Conservation (phyloP, 2,888 invertebrate genomes). For the Autographa pulchrina region DNA sequence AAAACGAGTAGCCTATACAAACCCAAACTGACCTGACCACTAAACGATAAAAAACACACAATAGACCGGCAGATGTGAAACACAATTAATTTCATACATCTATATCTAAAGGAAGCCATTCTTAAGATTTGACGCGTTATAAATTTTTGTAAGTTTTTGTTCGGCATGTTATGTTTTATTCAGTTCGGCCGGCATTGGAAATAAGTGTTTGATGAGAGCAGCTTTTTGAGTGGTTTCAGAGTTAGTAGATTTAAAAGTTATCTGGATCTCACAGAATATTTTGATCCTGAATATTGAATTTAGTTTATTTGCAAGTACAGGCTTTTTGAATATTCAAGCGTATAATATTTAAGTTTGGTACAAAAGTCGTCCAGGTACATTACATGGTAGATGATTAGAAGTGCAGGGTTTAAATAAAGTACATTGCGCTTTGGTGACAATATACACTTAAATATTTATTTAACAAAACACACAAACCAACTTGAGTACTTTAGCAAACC, state of each 20-base stretch:
- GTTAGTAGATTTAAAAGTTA: neutral
- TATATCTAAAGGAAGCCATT: constrained; percentile 87
- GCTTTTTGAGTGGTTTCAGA: constrained; percentile 8
- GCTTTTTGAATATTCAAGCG: too few species aligned
- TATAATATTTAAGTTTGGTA: too few species aligned
- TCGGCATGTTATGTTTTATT: constrained; percentile 68
- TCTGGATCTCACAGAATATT: neutral
- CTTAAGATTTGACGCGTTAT: constrained; percentile 88
- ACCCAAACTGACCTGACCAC: constrained; percentile 51
- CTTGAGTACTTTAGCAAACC: constrained; percentile 23
- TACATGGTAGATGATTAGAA: too few species aligned
- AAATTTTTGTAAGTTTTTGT: constrained; percentile 84
- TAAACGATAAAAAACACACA: constrained; percentile 75
- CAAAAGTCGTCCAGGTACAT: too few species aligned
- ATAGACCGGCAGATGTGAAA: constrained; percentile 83
- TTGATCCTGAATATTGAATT: neutral
- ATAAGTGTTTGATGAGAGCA: constrained; percentile 3
- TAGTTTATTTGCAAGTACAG: too few species aligned
- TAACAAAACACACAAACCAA: constrained; percentile 26
- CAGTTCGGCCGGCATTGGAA: constrained; percentile 5
- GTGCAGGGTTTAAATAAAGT: too few species aligned
- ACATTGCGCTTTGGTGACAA: neutral
- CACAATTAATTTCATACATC: constrained; percentile 88
- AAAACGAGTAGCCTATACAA: constrained; percentile 51
- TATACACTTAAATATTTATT: neutral